Conservation (phyloP, 1,140 invertebrate genomes). For the Hyles vespertilio region DNA sequence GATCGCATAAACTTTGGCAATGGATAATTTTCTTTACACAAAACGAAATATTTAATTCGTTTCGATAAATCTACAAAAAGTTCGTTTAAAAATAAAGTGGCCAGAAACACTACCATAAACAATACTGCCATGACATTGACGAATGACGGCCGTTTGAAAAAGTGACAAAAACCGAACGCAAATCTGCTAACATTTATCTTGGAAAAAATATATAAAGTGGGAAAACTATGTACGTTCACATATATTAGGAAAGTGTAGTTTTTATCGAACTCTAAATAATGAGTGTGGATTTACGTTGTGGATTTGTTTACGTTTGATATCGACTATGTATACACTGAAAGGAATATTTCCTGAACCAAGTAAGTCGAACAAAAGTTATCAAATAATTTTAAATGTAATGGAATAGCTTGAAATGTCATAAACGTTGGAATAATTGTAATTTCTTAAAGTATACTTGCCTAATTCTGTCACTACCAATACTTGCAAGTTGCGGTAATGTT, state of each 20-base stretch:
- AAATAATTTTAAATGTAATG: no score
- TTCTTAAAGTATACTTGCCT: no score
- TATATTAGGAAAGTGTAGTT: constrained; percentile 45
- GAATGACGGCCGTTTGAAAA: constrained; percentile 64
- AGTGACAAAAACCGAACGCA: constrained; percentile 68
- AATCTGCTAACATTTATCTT: constrained; percentile 41
- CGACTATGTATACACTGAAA: constrained; percentile 72
- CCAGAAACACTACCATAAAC: constrained; percentile 53
- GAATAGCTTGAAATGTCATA: no score
- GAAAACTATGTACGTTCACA: constrained; percentile 47
- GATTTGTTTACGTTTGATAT: constrained; percentile 41
- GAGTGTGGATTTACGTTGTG: constrained; percentile 56
- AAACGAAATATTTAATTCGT: constrained; percentile 13
- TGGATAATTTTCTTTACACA: neutral
- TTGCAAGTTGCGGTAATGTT: no score
- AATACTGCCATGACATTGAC: constrained; percentile 36
- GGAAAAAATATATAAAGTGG: constrained; percentile 44
- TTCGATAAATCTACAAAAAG: neutral
- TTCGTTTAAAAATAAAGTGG: constrained; percentile 33
- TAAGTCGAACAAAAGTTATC: constrained; percentile 46
- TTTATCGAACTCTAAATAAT: constrained; percentile 58
- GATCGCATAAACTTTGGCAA: no score
- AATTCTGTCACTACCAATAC: no score
- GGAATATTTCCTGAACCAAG: constrained; percentile 77
- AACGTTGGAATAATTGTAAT: no score